Base-by-base conservation (phyloP, 2,888 invertebrate genomes). In the Suillia variegata region DNA sequence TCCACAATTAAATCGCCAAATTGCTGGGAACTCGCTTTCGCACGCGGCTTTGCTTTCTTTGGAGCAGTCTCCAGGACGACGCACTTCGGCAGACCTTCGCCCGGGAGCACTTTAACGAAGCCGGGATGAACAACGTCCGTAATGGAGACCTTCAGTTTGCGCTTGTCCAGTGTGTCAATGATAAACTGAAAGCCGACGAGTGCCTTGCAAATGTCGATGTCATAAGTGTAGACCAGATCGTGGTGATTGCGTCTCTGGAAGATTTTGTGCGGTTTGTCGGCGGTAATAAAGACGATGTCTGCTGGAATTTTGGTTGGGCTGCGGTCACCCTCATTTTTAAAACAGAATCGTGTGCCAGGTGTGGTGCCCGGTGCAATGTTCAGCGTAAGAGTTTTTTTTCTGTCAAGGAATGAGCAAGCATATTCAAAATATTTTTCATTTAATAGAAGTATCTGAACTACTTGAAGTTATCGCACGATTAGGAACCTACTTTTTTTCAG, bases 321-420 rank as follows among this genome's bases (percentile, higher is more conserved):
- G 70, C 91, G 89, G 78, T 94, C 93, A 0, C 93, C 93, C 80
- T 91, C 91, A 71, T 90, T 89, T 34, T 87, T 87, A 74, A 93
- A 93, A 62, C 85, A 83, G 51, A 91, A 88, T 74, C 88, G 87
- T 1, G 92, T 91, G 12, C 89, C 90, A 0, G 88, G 83, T 56
- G 87, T 87, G 54, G 91, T 86, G 0, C 94, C 94, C 0, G 91
- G 90, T 64, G 87, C 87, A 54, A 94, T 88, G 0, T 88, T 87
- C 57, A 94, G 87, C 8, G 87, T 88, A 2, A 94, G 81, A 1
- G 91, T 88, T 74, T 91, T 92, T 74, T 93, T 92, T 49, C 83
- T 78, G 47, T 26, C 13, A 48, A 10, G 5, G n/a, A n/a, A n/a
- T n/a, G n/a, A n/a, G n/a, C 45, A 45, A 45, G n/a, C 45, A 45